These are phyloP conservation scores for Todus mexicanus DNA, from an alignment of 2,797 vertebrate genomes.

Conservation along the genomic window DNA sequence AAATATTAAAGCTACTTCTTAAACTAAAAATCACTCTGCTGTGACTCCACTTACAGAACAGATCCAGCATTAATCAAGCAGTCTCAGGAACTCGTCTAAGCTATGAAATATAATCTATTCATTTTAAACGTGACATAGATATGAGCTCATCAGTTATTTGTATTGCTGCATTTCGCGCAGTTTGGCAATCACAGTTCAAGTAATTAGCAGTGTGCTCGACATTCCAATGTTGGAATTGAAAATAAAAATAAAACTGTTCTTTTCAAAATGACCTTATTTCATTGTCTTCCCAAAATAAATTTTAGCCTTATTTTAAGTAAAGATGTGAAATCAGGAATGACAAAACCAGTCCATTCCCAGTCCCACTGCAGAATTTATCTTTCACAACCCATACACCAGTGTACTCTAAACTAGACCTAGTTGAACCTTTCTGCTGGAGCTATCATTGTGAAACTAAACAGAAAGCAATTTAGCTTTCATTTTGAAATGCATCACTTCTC, in stretches of 20 bases:
- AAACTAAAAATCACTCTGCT: constrained; percentile 2
- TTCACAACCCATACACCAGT: background rate
- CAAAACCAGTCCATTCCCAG: background rate
- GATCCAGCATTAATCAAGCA: background rate
- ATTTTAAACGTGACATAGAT: background rate
- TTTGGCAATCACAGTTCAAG: background rate
- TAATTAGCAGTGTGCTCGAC: background rate
- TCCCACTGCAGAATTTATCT: background rate
- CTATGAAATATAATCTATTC: background rate
- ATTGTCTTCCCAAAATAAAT: background rate
- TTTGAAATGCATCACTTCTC: background rate
- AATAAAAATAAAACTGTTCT: background rate
- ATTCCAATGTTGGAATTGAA: background rate
- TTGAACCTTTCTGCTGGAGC: background rate
- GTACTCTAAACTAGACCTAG: background rate
- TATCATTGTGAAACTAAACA: background rate
- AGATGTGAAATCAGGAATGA: background rate
- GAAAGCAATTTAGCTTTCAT: background rate
- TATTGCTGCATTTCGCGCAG: background rate
- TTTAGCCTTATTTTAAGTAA: background rate
- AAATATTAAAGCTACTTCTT: background rate
- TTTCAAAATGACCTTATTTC: background rate
- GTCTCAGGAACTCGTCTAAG: background rate
- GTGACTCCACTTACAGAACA: background rate
- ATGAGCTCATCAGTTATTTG: background rate